Evolutionary conservation across 1,140 invertebrate genomes (phyloP).

Genomic region (Bradysia coprophila): DNA sequence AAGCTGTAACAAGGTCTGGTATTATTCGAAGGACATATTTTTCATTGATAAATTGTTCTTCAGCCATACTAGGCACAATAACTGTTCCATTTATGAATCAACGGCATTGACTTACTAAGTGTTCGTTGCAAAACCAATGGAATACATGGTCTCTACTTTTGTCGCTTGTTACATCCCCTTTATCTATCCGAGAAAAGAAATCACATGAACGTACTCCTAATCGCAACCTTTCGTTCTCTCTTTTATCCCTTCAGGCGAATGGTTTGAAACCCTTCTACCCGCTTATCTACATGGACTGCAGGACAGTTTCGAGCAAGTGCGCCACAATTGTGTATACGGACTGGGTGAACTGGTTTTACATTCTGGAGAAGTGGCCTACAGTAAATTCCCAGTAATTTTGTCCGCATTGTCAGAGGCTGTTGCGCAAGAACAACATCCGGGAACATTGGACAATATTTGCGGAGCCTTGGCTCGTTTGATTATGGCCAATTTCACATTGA

Average conservation of each 20-base stretch:
- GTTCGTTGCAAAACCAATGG: too few relatives aligned
- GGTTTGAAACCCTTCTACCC: constrained; percentile 38
- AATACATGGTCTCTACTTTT: too few relatives aligned
- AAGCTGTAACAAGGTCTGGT: too few relatives aligned
- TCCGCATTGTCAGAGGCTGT: constrained; percentile 42
- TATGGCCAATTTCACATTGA: constrained; percentile 33
- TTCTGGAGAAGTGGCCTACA: constrained; percentile 20
- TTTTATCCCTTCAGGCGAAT: constrained; percentile 30
- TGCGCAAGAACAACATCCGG: constrained; percentile 34
- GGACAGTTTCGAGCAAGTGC: constrained; percentile 43
- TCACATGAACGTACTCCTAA: too few relatives aligned
- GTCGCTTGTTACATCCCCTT: too few relatives aligned
- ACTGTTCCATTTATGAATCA: too few relatives aligned
- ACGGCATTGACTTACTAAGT: too few relatives aligned
- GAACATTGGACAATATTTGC: constrained; percentile 57
- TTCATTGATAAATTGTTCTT: too few relatives aligned
- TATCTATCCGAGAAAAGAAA: too few relatives aligned
- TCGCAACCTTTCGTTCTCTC: too few relatives aligned
- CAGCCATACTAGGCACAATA: too few relatives aligned
- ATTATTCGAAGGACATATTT: too few relatives aligned
- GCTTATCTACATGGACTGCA: constrained; percentile 35
- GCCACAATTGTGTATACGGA: constrained; percentile 59
- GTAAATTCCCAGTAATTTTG: constrained; percentile 31
- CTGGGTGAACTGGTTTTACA: constrained; percentile 50
- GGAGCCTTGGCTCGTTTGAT: constrained; percentile 58